Evolutionary conservation across 1,140 invertebrate genomes (phyloP), one percentile per base, ranked within the genome.

Genomic region (Bombus turneri): DNA sequence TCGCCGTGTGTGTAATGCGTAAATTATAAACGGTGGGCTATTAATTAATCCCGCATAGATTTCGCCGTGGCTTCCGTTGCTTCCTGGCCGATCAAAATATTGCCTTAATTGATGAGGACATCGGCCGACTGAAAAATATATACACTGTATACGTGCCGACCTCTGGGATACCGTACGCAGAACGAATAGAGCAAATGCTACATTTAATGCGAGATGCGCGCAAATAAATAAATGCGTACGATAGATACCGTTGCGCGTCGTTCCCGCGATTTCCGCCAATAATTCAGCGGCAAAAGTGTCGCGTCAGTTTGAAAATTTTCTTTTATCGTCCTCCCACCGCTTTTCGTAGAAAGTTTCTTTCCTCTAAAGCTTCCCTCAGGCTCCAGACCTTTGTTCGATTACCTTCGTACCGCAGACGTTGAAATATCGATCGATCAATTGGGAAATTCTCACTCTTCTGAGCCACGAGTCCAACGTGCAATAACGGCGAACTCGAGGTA

Each of bases 1-100:
- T 15, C 28, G 74, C 79, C 80, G 59, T 86, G 62, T 74, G 59
- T 71, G 87, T 79, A 81, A 81, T 78, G 88, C 80, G 84, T 85
- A 85, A 85, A 85, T 85, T 81, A 85, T 75, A 66, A 85, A 85
- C 79, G 84, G 3, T 62, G 43, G 53, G 72, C 84, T 81, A 85
- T 85, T 85, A 81, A 81, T 85, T 88, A 89, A 89, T 89, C 77
- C 88, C 64, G 77, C 77, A 89, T 85, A 85, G 84, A 85, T 85
- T 85, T 81, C 79, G 43, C 71, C 69, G 84, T 47, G 84, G 79
- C 73, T 75, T 75, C 62, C 69, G 84, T 75, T 41, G 79, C 79
- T 85, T 81, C 84, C 84, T 43, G 77, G 39, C 62, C 79, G 84
- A 85, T 81, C 69, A 85, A 85, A 85, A 85, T 80, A 80, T 85